Conservation (phyloP, 2,113 vertebrate genomes). For the Cyprinus carpio region DNA sequence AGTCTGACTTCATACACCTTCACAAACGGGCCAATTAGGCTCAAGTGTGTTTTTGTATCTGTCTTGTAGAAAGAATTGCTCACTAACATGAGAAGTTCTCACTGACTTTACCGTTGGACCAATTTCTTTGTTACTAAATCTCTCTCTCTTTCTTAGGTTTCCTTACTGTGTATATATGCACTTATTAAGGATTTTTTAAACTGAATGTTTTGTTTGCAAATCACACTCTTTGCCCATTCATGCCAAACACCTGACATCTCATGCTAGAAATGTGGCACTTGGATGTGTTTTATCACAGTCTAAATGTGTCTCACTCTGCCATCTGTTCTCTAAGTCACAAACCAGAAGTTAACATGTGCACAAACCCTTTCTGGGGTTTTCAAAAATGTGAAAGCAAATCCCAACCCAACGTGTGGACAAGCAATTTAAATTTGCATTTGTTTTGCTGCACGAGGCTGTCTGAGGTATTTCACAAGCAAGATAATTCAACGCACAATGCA, state of each 20-base stretch:
- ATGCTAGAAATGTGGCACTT: constrained; percentile 28
- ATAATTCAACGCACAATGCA: neutral
- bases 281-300: constrained; percentile 14
- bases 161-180: neutral
- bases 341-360: constrained; percentile 24
- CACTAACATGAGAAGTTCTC: neutral
- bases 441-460: constrained; percentile 14
- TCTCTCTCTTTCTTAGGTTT: neutral
- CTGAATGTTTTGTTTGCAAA: constrained; percentile 19
- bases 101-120: neutral
- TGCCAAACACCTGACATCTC: constrained; percentile 32
- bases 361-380: constrained; percentile 12
- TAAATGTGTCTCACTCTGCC: constrained; percentile 20
- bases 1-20: constrained; percentile 47
- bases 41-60: constrained; percentile 27
- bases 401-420: constrained; percentile 26
- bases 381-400: constrained; percentile 38
- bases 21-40: constrained; percentile 45
- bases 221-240: constrained; percentile 16
- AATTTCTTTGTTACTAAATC: neutral
- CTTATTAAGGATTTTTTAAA: constrained; percentile 18
- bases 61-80: constrained; percentile 13
- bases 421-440: constrained; percentile 22
- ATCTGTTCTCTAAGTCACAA: constrained; percentile 41
- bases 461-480: constrained; percentile 34